A percentile compares a stretch with the other conserved stretches of the same genome.
Evolutionary conservation across 2,797 vertebrate genomes (phyloP).

Genomic region (Oryzias dopingdopingensis): DNA sequence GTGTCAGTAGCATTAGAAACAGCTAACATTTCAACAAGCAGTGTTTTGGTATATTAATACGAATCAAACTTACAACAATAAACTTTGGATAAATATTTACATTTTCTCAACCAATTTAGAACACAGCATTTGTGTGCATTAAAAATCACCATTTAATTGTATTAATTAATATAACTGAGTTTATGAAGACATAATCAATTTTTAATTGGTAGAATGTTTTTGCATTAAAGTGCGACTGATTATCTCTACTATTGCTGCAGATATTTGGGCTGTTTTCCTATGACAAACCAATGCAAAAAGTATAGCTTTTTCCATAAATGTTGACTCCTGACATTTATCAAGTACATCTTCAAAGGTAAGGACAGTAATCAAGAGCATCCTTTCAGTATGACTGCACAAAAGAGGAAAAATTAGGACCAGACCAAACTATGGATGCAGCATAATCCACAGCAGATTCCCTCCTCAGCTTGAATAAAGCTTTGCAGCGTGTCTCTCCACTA

Average conservation of each 20-base stretch:
- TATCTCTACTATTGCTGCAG: conserved; percentile 1
- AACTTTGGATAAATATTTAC: too few relatives aligned
- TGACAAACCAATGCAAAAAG: conserved; percentile 10
- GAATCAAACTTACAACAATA: too few relatives aligned
- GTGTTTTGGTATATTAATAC: too few relatives aligned
- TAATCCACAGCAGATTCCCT: conserved; percentile 94
- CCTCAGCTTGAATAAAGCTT: conserved; percentile 88
- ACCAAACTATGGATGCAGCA: conserved; percentile 85
- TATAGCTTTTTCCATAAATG: conserved; percentile 27
- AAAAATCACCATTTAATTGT: too few relatives aligned
- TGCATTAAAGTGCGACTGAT: neutral
- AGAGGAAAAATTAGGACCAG: conserved; percentile 93
- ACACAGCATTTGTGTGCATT: too few relatives aligned
- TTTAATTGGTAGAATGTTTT: neutral
- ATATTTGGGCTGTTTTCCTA: conserved; percentile 1
- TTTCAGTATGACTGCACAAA: conserved; percentile 90
- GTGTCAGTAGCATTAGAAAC: too few relatives aligned
- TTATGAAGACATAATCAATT: conserved; percentile 1
- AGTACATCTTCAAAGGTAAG: conserved; percentile 59
- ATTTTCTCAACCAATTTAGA: too few relatives aligned
- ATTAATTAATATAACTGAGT: too few relatives aligned
- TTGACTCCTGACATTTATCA: conserved; percentile 45
- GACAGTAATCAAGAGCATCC: conserved; percentile 81
- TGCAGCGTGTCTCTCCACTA: conserved; percentile 79
- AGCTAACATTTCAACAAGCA: too few relatives aligned